These are phyloP conservation scores for Chrysemys picta DNA, from an alignment of 2,113 vertebrate species.

Conservation along the genomic window DNA sequence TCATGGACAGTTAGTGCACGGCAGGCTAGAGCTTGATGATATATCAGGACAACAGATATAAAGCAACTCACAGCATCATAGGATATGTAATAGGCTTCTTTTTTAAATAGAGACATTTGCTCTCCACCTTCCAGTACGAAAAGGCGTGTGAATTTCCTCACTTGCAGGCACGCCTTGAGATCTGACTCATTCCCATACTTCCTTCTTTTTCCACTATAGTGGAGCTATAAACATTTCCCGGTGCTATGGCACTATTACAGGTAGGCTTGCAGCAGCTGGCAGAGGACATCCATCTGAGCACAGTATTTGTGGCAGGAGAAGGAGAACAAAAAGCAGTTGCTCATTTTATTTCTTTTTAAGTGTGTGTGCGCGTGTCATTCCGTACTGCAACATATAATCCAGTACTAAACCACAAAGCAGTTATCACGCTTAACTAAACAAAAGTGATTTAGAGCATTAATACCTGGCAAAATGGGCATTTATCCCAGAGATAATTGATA, in stretches of 20 bases:
- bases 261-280: not conserved
- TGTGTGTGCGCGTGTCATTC: accelerated
- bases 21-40: too few species aligned
- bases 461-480: not conserved
- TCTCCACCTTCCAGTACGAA: not conserved
- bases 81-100: not conserved
- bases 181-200: not conserved
- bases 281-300: not conserved
- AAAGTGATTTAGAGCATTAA: slow-evolving; percentile 9
- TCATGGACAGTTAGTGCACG: not conserved
- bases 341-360: not conserved
- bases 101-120: not conserved
- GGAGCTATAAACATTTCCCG: not conserved
- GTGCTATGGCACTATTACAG: not conserved
- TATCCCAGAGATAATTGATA: not conserved
- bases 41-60: not conserved
- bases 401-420: slow-evolving; percentile 1
- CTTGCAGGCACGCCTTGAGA: slow-evolving; percentile 26
- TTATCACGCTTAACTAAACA: slow-evolving; percentile 5
- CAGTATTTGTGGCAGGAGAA: not conserved
- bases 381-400: not conserved
- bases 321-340: not conserved
- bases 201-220: not conserved
- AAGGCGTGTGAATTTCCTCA: not conserved
- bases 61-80: not conserved